Conservation (phyloP, 2,113 vertebrate species). For the Marmota flaviventris region DNA sequence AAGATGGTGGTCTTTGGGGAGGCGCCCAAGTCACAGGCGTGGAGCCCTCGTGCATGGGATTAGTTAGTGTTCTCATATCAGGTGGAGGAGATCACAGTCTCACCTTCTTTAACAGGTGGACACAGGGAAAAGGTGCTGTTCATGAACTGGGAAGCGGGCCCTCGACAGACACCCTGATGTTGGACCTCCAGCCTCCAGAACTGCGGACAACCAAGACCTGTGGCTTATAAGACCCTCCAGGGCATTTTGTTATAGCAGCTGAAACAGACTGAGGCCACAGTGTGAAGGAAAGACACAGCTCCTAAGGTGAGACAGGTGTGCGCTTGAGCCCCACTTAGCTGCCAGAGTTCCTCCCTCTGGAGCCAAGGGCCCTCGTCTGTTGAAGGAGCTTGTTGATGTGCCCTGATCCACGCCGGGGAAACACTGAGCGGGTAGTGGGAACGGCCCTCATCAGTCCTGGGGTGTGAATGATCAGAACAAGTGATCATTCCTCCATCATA, state of each 20-base stretch:
- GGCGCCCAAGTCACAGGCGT: accelerated
- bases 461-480: neutral
- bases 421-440: neutral
- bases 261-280: neutral
- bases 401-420: neutral
- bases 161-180: neutral
- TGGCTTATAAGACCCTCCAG: neutral
- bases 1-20: neutral
- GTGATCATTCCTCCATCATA: neutral
- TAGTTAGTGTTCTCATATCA: neutral
- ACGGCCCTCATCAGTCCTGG: neutral
- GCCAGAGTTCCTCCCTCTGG: too few species aligned
- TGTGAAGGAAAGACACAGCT: neutral
- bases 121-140: neutral
- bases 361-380: neutral
- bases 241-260: neutral
- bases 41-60: neutral
- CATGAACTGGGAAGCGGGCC: neutral
- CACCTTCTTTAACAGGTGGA: neutral
- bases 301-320: neutral
- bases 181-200: too few species aligned
- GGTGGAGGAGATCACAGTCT: neutral
- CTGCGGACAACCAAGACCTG: neutral
- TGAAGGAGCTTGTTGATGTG: neutral
- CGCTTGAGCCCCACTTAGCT: too few species aligned